phyloP scores from a whole-genome alignment of 2,888 invertebrate genomes.

The Nipponacmea schrenckii region DNA sequence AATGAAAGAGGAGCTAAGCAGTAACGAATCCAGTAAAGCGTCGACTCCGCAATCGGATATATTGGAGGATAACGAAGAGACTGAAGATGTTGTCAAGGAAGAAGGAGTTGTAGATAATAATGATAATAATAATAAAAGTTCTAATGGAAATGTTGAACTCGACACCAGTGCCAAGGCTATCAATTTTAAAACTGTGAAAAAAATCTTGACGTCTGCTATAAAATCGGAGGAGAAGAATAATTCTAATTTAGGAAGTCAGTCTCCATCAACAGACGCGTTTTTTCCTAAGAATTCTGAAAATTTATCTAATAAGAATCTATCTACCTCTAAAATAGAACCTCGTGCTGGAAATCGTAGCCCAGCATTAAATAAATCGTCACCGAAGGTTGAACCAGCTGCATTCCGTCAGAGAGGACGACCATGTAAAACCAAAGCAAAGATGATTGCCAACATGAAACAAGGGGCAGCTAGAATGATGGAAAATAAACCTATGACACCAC shows the following conservation, averaged over 20 bases:
- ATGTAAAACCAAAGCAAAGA: constrained; percentile 20
- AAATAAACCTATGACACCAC: neutral
- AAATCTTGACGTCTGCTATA: neutral
- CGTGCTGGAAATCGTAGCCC: neutral
- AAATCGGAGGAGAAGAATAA: neutral
- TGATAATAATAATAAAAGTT: neutral
- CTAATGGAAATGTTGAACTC: neutral
- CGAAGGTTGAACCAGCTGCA: constrained; percentile 21
- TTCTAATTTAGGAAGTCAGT: neutral
- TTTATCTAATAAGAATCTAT: neutral
- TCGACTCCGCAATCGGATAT: neutral
- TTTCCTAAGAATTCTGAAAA: neutral
- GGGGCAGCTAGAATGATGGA: neutral
- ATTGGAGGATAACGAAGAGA: constrained; percentile 25
- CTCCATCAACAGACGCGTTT: neutral
- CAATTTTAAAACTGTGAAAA: constrained; percentile 8
- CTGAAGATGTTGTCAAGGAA: constrained; percentile 6
- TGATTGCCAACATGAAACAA: constrained; percentile 3
- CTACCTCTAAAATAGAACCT: neutral
- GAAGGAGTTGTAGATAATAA: neutral
- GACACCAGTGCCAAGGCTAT: neutral
- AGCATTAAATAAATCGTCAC: neutral
- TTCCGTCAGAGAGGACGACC: constrained; percentile 19
- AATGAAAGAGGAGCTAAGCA: neutral
- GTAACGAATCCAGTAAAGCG: neutral